These are phyloP conservation scores for Panurus biarmicus DNA, from an alignment of 2,113 vertebrate species.

Conservation along the genomic window DNA sequence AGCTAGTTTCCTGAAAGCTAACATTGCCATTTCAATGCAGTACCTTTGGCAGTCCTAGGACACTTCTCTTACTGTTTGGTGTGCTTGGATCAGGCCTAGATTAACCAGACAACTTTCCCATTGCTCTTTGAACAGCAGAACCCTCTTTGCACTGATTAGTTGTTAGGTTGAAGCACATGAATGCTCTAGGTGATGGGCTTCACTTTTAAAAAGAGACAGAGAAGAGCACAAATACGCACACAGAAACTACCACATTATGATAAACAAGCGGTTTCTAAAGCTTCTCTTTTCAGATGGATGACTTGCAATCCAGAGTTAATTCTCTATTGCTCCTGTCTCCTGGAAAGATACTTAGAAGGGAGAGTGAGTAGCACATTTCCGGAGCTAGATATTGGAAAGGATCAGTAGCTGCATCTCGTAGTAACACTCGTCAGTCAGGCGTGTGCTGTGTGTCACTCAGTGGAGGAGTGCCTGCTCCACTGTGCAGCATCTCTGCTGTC, in stretches of 20 bases:
- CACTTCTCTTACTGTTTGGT: background rate
- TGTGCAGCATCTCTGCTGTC: background rate
- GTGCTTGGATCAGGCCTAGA: background rate
- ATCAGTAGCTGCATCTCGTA: constrained; percentile 5
- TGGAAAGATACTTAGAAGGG: background rate
- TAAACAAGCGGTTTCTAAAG: background rate
- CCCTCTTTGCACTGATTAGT: background rate
- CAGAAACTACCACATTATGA: background rate
- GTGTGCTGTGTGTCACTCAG: background rate
- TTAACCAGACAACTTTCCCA: background rate
- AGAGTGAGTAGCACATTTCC: background rate
- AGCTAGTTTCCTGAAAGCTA: background rate
- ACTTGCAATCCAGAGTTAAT: background rate
- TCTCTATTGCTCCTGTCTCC: background rate
- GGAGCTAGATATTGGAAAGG: background rate
- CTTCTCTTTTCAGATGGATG: background rate
- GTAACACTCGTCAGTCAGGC: constrained; percentile 7
- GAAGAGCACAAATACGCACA: background rate
- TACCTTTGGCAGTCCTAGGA: background rate
- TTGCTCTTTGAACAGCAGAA: background rate
- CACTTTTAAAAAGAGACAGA: background rate
- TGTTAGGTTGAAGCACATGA: background rate
- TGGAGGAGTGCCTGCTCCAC: background rate
- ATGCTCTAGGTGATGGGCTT: background rate
- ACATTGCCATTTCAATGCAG: background rate